Percentiles rank a stretch among this genome's conserved stretches.
Conservation (phyloP, 2,797 vertebrate species). For the Pyrocephalus nanus region DNA sequence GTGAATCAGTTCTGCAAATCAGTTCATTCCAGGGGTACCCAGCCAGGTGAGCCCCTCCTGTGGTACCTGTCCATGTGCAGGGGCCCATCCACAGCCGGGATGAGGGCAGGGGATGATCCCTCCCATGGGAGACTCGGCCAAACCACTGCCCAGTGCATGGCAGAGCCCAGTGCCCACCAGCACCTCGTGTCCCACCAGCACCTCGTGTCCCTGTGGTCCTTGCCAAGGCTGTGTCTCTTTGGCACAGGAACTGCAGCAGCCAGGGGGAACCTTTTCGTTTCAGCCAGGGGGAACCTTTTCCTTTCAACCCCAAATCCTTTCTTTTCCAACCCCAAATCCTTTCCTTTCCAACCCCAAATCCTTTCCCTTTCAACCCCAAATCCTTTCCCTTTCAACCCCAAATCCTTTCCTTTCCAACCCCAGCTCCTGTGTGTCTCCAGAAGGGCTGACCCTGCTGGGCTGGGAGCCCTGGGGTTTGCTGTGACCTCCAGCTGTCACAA, state of each 20-base stretch:
- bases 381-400: too few species aligned
- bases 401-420: too few species aligned
- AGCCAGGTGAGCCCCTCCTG: not conserved
- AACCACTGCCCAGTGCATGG: not conserved
- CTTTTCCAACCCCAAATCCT: not conserved
- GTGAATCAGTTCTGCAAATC: not conserved
- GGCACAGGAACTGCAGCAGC: not conserved
- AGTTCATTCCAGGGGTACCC: fast-evolving
- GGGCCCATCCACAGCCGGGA: not conserved
- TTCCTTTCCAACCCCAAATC: not conserved
- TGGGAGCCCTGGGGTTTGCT: not conserved
- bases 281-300: too few species aligned
- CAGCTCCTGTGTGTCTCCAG: too few species aligned
- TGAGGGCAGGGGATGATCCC: not conserved
- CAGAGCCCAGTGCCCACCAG: not conserved
- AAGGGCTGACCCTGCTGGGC: fast-evolving
- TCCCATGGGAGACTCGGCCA: not conserved
- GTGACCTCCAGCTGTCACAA: not conserved
- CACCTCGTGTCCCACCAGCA: not conserved
- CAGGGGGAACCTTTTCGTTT: not conserved
- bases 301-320: too few species aligned
- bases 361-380: not conserved
- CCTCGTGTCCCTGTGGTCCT: not conserved
- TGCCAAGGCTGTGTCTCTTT: fast-evolving
- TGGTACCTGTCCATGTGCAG: fast-evolving